Evolutionary conservation across 2,888 invertebrate species (phyloP).

Genomic region (Drosophila setosimentum): DNA sequence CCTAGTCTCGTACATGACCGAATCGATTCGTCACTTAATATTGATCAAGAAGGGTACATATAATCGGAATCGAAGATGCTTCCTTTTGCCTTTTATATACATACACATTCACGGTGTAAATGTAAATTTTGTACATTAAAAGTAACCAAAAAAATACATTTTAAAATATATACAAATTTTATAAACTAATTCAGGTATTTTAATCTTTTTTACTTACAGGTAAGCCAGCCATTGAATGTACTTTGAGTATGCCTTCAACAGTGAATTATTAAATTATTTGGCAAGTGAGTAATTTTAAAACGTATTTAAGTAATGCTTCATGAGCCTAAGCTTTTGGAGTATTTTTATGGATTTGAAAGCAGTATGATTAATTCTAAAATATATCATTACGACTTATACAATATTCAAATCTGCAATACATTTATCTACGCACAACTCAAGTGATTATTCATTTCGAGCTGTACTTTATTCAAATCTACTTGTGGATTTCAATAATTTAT

Average conservation of each 20-base stretch:
- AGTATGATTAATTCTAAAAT: background rate
- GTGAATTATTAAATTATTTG: background rate
- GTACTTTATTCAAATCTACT: background rate
- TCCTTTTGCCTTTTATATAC: background rate
- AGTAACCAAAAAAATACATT: background rate
- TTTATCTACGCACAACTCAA: background rate
- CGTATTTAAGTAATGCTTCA: background rate
- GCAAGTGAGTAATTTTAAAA: background rate
- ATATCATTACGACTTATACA: background rate
- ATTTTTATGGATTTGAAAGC: background rate
- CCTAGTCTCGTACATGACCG: background rate
- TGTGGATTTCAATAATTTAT: background rate
- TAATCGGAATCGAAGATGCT: background rate
- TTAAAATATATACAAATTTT: background rate
- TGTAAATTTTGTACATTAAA: too few relatives aligned
- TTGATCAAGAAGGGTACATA: background rate
- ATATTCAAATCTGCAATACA: background rate
- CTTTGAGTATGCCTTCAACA: background rate
- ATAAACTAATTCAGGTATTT: conserved; percentile 2
- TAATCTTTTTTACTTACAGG: conserved; percentile 45
- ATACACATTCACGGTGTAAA: too few relatives aligned
- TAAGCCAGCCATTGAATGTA: conserved; percentile 11
- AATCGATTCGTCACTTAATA: background rate
- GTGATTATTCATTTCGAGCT: background rate
- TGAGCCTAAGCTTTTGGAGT: background rate